A percentile compares a stretch with the other conserved stretches of the same genome.
phyloP scores from a whole-genome alignment of 2,113 vertebrate genomes.

The Indicator indicator region DNA sequence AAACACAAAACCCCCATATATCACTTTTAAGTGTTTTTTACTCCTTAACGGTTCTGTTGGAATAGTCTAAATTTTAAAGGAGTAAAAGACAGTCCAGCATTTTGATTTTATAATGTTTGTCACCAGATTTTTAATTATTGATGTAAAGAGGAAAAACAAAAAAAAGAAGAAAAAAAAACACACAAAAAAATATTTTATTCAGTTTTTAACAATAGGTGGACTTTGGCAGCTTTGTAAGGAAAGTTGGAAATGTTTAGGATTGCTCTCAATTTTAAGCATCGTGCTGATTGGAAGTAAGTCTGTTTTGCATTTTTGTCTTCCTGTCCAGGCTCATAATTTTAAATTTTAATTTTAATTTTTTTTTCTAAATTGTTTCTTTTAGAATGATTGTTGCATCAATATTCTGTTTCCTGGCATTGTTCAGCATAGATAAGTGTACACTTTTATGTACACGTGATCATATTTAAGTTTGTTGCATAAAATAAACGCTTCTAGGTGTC shows the following conservation, averaged over 20 bases:
- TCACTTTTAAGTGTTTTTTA: slow-evolving; percentile 82
- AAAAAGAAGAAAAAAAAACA: too few relatives aligned
- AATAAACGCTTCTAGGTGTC: slow-evolving; percentile 93
- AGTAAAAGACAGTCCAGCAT: slow-evolving; percentile 79
- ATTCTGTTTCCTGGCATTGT: slow-evolving; percentile 84
- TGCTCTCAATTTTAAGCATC: slow-evolving; percentile 76
- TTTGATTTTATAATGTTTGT: slow-evolving; percentile 84
- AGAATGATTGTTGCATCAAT: slow-evolving; percentile 78
- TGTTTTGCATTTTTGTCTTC: slow-evolving; percentile 83
- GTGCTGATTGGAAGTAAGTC: slow-evolving; percentile 76
- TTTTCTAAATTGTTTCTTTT: slow-evolving; percentile 72
- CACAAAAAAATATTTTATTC: slow-evolving; percentile 57
- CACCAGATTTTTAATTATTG: slow-evolving; percentile 86
- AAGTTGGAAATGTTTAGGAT: slow-evolving; percentile 76
- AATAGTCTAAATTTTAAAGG: slow-evolving; percentile 81
- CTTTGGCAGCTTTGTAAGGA: slow-evolving; percentile 83
- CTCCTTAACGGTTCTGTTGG: slow-evolving; percentile 76
- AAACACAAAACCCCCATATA: slow-evolving; percentile 54
- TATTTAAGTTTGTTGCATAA: slow-evolving; percentile 91
- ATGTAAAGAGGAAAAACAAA: slow-evolving; percentile 69
- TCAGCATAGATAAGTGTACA: slow-evolving; percentile 82
- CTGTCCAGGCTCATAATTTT: slow-evolving; percentile 73
- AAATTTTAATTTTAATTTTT: not conserved
- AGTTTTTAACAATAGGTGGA: slow-evolving; percentile 80
- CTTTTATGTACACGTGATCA: slow-evolving; percentile 82